These are phyloP conservation scores for Rhodeus uyekii DNA, from an alignment of 2,797 vertebrate species.

Conservation along the genomic window DNA sequence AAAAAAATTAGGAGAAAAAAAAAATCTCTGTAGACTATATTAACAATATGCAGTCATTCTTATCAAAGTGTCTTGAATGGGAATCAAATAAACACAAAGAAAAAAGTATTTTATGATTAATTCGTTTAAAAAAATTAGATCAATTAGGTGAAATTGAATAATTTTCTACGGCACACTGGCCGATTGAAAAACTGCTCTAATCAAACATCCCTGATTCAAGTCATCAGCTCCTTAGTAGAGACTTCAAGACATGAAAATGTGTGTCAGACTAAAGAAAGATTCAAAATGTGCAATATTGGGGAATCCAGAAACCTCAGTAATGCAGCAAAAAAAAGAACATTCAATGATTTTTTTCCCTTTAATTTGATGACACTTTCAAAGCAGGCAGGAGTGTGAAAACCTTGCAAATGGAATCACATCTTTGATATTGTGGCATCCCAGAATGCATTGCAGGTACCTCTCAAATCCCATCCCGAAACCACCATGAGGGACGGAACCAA, in stretches of 20 bases:
- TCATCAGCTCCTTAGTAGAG: background rate
- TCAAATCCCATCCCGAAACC: constrained; percentile 99
- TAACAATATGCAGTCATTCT: too few species aligned
- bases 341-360: background rate
- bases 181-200: too few species aligned
- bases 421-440: constrained; percentile 95
- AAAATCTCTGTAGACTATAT: too few species aligned
- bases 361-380: constrained; percentile 70
- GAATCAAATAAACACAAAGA: too few species aligned
- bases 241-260: background rate
- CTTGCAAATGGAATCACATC: constrained; percentile 95
- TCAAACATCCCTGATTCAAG: too few species aligned
- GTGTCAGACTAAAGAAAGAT: background rate
- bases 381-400: constrained; percentile 88
- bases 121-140: too few species aligned
- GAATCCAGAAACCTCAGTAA: background rate
- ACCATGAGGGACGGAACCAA: constrained; percentile 92
- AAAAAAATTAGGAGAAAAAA: too few species aligned
- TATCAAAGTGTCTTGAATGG: too few species aligned
- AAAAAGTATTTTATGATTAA: too few species aligned
- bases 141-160: too few species aligned
- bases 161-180: too few species aligned
- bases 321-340: background rate
- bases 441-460: constrained; percentile 90
- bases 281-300: background rate